Conservation (phyloP, 2,888 invertebrate genomes). For the Acrobasis repandana region DNA sequence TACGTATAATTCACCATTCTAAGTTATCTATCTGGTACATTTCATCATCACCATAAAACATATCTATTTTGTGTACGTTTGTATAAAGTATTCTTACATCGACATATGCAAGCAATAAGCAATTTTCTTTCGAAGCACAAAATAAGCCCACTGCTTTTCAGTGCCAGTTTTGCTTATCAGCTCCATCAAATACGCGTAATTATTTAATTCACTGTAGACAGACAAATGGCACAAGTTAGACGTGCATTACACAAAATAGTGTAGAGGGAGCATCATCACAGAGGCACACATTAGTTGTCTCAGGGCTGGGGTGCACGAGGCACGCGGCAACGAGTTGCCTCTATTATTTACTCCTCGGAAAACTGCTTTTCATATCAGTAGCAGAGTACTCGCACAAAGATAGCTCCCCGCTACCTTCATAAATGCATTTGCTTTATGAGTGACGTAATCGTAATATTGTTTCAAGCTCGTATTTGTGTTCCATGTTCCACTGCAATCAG, state of each 20-base stretch:
- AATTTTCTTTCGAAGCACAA: too few relatives aligned
- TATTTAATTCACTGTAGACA: constrained; percentile 24
- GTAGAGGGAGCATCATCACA: constrained; percentile 28
- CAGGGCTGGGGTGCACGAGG: constrained; percentile 40
- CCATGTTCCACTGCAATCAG: constrained; percentile 54
- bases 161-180: neutral
- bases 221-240: constrained; percentile 23
- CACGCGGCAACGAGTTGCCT: constrained; percentile 46
- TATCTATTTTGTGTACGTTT: too few relatives aligned
- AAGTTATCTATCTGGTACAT: too few relatives aligned
- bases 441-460: constrained; percentile 72
- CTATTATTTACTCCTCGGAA: constrained; percentile 71
- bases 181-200: neutral
- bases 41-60: too few relatives aligned
- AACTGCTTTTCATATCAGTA: constrained; percentile 78
- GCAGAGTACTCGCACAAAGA: constrained; percentile 68
- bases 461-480: constrained; percentile 57
- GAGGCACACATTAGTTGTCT: constrained; percentile 48
- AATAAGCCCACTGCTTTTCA: too few relatives aligned
- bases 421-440: constrained; percentile 72
- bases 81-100: too few relatives aligned
- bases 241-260: constrained; percentile 28
- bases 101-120: too few relatives aligned
- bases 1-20: too few relatives aligned
- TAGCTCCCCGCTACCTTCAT: constrained; percentile 59